Evolutionary conservation across 2,113 vertebrate genomes (phyloP).

Genomic region (human (Homo sapiens)): DNA sequence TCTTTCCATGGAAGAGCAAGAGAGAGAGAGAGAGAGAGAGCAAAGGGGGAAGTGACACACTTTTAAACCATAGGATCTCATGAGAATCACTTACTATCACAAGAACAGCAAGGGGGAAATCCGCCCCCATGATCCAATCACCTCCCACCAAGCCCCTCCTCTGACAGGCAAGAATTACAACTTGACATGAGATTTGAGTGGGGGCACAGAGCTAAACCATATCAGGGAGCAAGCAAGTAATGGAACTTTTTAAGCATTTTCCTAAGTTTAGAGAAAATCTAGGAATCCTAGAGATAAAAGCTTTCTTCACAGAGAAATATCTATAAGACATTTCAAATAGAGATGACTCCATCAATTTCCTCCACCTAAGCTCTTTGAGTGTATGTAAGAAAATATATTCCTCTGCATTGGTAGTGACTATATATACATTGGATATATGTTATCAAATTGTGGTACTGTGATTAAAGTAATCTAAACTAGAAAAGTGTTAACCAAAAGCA

Average conservation of each 20-base stretch:
- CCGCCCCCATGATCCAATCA: too few species aligned
- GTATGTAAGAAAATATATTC: not conserved
- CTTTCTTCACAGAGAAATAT: not conserved
- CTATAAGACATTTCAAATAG: not conserved
- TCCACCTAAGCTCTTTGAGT: not conserved
- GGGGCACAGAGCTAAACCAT: too few species aligned
- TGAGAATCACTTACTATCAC: too few species aligned
- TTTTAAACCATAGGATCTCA: too few species aligned
- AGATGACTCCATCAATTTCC: not conserved
- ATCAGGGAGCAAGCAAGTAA: too few species aligned
- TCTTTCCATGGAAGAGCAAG: too few species aligned
- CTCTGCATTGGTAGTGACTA: accelerated
- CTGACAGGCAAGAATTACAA: too few species aligned
- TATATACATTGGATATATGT: accelerated
- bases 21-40: too few species aligned
- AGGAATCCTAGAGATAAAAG: not conserved
- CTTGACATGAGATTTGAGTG: too few species aligned
- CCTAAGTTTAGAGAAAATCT: not conserved
- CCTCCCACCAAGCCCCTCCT: too few species aligned
- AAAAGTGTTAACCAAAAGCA: not conserved
- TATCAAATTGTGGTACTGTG: not conserved
- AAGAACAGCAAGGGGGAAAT: too few species aligned
- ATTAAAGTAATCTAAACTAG: not conserved
- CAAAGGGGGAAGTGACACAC: too few species aligned
- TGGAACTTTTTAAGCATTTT: not conserved